Evolutionary conservation across 2,888 invertebrate species (phyloP).

Genomic region (Dendrolimus houi): DNA sequence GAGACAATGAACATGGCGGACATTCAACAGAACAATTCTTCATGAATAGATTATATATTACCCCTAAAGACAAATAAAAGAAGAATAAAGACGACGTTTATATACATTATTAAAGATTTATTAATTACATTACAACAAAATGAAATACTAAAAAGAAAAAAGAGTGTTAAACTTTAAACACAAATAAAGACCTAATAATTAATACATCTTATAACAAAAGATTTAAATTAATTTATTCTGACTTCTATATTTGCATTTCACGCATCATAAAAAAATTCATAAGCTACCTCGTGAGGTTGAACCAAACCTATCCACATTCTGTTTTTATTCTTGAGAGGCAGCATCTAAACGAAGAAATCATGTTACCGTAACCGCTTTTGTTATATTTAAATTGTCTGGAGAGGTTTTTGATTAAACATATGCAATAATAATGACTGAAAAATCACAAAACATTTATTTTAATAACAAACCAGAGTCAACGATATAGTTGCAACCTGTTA

Average conservation of each 20-base stretch:
- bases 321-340: conserved; percentile 54
- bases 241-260: conserved; percentile 52
- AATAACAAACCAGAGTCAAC: conserved; percentile 19
- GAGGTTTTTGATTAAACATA: conserved; percentile 26
- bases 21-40: too few relatives aligned
- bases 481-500: conserved; percentile 29
- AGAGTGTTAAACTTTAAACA: too few relatives aligned
- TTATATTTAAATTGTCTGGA: conserved; percentile 55
- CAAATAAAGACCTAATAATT: too few relatives aligned
- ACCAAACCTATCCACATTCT: conserved; percentile 40
- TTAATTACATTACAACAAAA: too few relatives aligned
- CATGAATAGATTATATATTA: too few relatives aligned
- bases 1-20: too few relatives aligned
- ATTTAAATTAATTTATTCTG: conserved; percentile 21
- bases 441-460: too few relatives aligned
- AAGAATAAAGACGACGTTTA: too few relatives aligned
- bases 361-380: conserved; percentile 45
- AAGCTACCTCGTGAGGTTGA: conserved; percentile 35
- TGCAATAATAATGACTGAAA: too few relatives aligned
- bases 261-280: conserved; percentile 51
- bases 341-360: conserved; percentile 40
- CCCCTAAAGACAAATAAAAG: too few relatives aligned
- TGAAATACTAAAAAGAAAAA: too few relatives aligned
- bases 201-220: conserved; percentile 6
- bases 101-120: too few relatives aligned